A percentile compares a stretch with the other conserved stretches of the same genome.
Conservation (phyloP, 2,113 vertebrate genomes). For the Albula glossodonta region DNA sequence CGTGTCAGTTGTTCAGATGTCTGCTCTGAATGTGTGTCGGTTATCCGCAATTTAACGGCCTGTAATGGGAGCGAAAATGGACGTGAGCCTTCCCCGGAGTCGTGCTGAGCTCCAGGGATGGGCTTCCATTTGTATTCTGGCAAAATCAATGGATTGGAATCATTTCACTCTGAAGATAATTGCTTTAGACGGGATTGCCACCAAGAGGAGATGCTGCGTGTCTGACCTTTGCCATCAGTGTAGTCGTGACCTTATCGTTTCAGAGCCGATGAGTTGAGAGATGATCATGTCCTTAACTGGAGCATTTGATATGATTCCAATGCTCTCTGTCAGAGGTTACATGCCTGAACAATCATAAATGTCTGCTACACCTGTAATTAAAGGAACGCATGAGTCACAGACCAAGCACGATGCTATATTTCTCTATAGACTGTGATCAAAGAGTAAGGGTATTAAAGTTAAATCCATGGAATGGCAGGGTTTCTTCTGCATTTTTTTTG, state of each 20-base stretch:
- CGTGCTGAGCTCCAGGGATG: too few relatives aligned
- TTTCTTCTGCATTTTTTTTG: too few relatives aligned
- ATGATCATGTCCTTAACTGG: conserved; percentile 7
- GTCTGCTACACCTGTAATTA: background rate
- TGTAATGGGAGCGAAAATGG: conserved; percentile 5
- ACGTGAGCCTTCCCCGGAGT: background rate
- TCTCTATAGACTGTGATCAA: too few relatives aligned
- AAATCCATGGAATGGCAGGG: too few relatives aligned
- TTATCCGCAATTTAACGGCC: conserved; percentile 1
- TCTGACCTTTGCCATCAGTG: background rate
- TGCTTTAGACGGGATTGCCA: background rate
- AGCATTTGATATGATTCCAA: background rate
- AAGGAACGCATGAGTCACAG: background rate
- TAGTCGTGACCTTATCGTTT: background rate
- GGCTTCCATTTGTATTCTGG: background rate
- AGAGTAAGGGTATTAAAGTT: too few relatives aligned
- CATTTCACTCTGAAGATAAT: conserved; percentile 13
- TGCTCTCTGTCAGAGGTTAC: background rate
- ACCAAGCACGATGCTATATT: background rate
- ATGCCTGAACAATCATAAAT: conserved; percentile 13
- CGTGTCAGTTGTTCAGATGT: background rate
- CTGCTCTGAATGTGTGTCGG: background rate
- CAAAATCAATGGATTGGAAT: conserved; percentile 4
- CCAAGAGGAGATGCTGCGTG: background rate
- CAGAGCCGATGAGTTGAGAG: background rate